Evolutionary conservation across 2,113 vertebrate species (phyloP), one percentile per base, ranked within the genome.

Genomic region (Pteropus alecto): DNA sequence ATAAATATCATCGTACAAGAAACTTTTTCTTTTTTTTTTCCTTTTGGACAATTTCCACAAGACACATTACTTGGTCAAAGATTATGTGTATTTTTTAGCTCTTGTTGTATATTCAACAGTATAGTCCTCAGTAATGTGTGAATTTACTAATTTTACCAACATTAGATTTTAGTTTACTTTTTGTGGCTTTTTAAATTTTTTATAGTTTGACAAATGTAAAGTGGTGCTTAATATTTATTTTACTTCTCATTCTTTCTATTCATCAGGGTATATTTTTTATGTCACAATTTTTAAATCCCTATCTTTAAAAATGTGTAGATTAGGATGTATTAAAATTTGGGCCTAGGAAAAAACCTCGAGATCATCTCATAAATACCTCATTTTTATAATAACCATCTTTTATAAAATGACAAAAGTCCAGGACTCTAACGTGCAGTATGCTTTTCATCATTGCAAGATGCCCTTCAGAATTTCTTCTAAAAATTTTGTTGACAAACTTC

Each of bases 21-120:
- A 58, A n/a, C 4, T 78, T 78, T 86, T 90, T 71, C 65, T 94
- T 94, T 82, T 24, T 60, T 60, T 87, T 79, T 96, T 76, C 46
- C 79, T 89, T 93, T 84, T 95, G 90, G 73, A 87, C 28, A 1
- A 22, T 83, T 94, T 93, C 92, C 89, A 93, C 54, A 43, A 78
- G 41, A 26, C 73, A 24, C 16, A n/a, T 91, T 91, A 60, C 54
- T 61, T 24, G 92, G 71, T n/a, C 85, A 96, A 71, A 92, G 43
- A 74, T 51, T 48, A 6, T 60, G 16, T 76, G 41, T 71, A 16
- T 30, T 87, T 67, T 82, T 48, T 68, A 95, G 83, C 9, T 92
- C 21, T 73, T 54, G 6, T 43, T 68, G 8, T 26, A 5, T 81
- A 11, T 54, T 15, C 46, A 58, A 46, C 26, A 73, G 0, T 43